Conservation (phyloP, 2,888 invertebrate species). For the Cataglyphis rosenhaueri region DNA sequence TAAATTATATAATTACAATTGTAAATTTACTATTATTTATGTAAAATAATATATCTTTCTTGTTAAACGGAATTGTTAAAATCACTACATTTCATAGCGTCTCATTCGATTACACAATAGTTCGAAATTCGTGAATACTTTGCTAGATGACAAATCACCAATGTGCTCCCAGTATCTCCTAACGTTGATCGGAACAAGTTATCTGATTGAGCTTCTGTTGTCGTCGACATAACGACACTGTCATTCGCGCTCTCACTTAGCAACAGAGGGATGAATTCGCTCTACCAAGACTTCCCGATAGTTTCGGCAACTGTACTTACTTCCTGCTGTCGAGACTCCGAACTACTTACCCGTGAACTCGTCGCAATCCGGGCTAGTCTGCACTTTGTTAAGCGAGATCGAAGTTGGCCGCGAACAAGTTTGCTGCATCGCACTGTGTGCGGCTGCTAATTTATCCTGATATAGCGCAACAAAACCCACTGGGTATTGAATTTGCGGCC, state of each 20-base stretch:
- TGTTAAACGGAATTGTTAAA: not conserved
- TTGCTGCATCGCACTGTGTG: constrained; percentile 23
- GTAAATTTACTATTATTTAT: not conserved
- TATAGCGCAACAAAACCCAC: constrained; percentile 46
- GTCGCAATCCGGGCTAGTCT: constrained; percentile 30
- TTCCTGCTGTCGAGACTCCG: constrained; percentile 21
- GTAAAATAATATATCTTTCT: not conserved
- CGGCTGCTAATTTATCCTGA: constrained; percentile 50
- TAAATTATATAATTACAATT: too few relatives aligned
- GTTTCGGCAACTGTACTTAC: constrained; percentile 40
- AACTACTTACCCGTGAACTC: constrained; percentile 43
- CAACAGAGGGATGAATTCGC: constrained; percentile 35
- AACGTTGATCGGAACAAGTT: constrained; percentile 32
- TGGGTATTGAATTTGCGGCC: constrained; percentile 53
- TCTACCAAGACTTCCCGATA: constrained; percentile 30
- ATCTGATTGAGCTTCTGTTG: constrained; percentile 7
- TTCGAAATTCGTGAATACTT: not conserved
- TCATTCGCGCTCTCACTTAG: constrained; percentile 23
- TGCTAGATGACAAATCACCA: not conserved
- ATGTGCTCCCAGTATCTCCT: not conserved
- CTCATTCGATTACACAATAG: not conserved
- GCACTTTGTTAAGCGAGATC: constrained; percentile 45
- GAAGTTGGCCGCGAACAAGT: constrained; percentile 52
- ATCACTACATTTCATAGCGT: not conserved
- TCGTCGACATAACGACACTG: constrained; percentile 35